Evolutionary conservation across 2,113 vertebrate genomes (phyloP).

Genomic region (Jaculus jaculus): DNA sequence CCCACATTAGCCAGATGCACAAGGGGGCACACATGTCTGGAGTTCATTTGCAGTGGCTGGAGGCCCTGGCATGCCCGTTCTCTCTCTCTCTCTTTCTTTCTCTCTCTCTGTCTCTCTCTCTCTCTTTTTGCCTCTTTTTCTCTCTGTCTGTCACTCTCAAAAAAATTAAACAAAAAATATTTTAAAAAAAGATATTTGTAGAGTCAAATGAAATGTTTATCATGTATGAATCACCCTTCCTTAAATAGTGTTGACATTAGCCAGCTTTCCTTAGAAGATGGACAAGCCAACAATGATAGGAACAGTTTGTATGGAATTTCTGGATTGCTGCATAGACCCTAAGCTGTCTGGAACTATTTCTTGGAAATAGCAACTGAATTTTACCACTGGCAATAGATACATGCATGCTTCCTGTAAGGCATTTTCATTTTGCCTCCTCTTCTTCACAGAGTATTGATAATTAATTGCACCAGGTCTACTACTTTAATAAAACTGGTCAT

Average conservation of each 20-base stretch:
- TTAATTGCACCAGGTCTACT: conserved; percentile 73
- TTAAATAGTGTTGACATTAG: background rate
- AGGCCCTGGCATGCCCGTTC: too few species aligned
- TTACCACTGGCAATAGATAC: background rate
- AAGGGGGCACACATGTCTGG: too few species aligned
- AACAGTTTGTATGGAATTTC: background rate
- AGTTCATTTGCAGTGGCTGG: too few species aligned
- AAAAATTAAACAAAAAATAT: too few species aligned
- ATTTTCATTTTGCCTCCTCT: conserved; percentile 69
- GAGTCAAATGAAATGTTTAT: background rate
- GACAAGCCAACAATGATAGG: background rate
- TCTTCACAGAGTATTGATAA: conserved; percentile 68
- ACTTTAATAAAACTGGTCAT: conserved; percentile 78
- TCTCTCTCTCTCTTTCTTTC: too few species aligned
- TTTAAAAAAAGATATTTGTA: background rate
- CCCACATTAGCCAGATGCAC: too few species aligned
- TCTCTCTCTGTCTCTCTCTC: too few species aligned
- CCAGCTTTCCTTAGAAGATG: background rate
- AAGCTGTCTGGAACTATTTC: background rate
- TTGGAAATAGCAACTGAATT: conserved; percentile 15
- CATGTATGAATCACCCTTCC: background rate
- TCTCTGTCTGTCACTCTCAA: too few species aligned
- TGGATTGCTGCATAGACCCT: background rate
- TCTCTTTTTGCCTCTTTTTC: too few species aligned
- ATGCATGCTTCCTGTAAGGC: conserved; percentile 5